Percentiles rank a stretch among this genome's conserved stretches.
These are phyloP conservation scores for Polia nebulosa DNA, from an alignment of 2,888 invertebrate species.

Conservation along the genomic window DNA sequence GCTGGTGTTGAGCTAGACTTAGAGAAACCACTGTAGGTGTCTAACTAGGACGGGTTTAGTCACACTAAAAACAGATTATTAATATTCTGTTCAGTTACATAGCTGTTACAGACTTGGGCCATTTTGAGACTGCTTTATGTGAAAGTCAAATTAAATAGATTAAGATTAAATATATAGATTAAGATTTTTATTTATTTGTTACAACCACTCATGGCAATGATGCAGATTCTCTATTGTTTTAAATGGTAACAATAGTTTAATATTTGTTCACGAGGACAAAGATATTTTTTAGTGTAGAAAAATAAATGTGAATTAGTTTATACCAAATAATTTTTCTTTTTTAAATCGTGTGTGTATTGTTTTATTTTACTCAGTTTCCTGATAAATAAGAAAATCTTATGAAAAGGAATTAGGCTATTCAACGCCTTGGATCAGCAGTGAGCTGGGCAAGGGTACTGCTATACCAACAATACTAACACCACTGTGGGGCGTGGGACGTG, in stretches of 20 bases:
- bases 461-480: neutral
- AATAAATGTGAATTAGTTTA: constrained; percentile 72
- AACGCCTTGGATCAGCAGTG: neutral
- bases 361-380: constrained; percentile 21
- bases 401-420: too few relatives aligned
- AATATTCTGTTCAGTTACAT: neutral
- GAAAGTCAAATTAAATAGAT: neutral
- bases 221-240: constrained; percentile 59
- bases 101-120: too few relatives aligned
- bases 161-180: constrained; percentile 70
- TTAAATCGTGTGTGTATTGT: constrained; percentile 56
- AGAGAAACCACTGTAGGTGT: neutral
- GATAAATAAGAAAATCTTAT: neutral
- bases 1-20: constrained; percentile 13
- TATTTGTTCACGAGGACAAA: constrained; percentile 53
- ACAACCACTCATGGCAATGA: constrained; percentile 63
- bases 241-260: constrained; percentile 56
- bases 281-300: constrained; percentile 63
- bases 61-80: neutral
- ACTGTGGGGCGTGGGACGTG: neutral
- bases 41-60: neutral
- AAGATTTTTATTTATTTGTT: constrained; percentile 77
- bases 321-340: constrained; percentile 83
- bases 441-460: neutral
- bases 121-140: neutral